Percentiles rank a stretch among this genome's conserved stretches.
phyloP scores from a whole-genome alignment of 2,888 invertebrate species.

The Cosmia pyralina region DNA sequence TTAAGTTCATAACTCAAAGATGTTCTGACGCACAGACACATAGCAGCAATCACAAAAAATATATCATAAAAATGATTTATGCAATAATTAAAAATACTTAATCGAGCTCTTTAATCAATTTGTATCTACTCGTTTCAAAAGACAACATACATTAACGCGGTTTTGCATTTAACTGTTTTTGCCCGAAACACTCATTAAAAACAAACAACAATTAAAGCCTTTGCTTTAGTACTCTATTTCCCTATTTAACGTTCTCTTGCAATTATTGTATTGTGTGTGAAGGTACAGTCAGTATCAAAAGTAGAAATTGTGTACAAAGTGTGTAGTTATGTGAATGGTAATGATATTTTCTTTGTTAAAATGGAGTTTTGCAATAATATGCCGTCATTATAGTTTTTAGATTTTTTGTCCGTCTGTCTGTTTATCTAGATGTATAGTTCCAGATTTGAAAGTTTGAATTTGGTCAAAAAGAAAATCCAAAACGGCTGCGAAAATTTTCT shows the following conservation, averaged over 20 bases:
- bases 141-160: conserved; percentile 1
- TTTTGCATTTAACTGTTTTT: conserved; percentile 9
- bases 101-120: conserved; percentile 4
- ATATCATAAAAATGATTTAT: too few species aligned
- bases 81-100: background rate
- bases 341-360: background rate
- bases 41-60: background rate
- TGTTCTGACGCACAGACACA: background rate
- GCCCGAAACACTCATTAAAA: conserved; percentile 21
- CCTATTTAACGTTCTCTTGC: conserved; percentile 3
- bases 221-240: conserved; percentile 1
- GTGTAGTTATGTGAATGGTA: background rate
- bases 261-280: conserved; percentile 11
- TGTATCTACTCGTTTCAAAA: conserved; percentile 1
- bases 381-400: too few species aligned
- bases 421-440: too few species aligned
- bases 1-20: too few species aligned
- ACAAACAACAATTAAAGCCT: conserved; percentile 19
- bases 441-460: too few species aligned
- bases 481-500: too few species aligned
- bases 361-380: too few species aligned
- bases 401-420: too few species aligned
- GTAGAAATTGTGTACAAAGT: background rate
- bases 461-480: too few species aligned
- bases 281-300: background rate